Base-by-base conservation (phyloP, 2,113 vertebrate genomes). In the Nothoprocta pentlandii region DNA sequence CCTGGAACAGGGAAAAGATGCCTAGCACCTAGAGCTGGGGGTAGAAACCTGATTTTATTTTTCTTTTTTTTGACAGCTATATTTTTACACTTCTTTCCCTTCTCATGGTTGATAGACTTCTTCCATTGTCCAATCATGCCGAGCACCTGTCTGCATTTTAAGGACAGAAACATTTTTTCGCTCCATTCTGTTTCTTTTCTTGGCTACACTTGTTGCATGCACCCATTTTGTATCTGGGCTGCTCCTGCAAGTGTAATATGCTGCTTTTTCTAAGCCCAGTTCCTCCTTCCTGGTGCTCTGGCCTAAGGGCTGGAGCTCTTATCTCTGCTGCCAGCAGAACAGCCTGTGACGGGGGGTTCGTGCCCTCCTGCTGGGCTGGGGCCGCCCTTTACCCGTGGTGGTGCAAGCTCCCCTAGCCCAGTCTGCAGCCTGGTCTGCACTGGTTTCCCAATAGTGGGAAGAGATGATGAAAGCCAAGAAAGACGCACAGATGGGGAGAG, bases 391-490 rank as follows among this genome's bases (percentile, higher is more conserved):
- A 62, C 26, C 0, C 49, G 0, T 75, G 83, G 90, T 80, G 74
- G 59, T 95, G 90, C 88, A 93, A 77, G 74, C 80, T 94, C 66
- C 85, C 69, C 59, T 63, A 59, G 70, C 70, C 84, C 58, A 15
- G 44, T 85, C 80, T 69, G 70, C 54, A 79, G 80, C 46, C 53
- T 90, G 80, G 59, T 80, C 81, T 87, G 62, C 73, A 80, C 58
- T 67, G 54, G 84, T 96, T 97, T 95, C 96, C 68, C 94, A 95
- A 96, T 89, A 95, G 85, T 84, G 94, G 86, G 70, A 95, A 95
- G 69, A 95, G 92, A 89, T 96, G 95, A 95, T 95, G 96, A 97
- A 94, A 97, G 93, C 83, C 79, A 92, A 85, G 82, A 92, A 51
- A 93, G 93, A 80, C 14, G 0, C 74, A 93, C 62, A 90, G 94